A percentile compares a stretch with the other conserved stretches of the same genome.
Evolutionary conservation across 2,888 invertebrate species (phyloP).

Genomic region (Fragum whitleyi): DNA sequence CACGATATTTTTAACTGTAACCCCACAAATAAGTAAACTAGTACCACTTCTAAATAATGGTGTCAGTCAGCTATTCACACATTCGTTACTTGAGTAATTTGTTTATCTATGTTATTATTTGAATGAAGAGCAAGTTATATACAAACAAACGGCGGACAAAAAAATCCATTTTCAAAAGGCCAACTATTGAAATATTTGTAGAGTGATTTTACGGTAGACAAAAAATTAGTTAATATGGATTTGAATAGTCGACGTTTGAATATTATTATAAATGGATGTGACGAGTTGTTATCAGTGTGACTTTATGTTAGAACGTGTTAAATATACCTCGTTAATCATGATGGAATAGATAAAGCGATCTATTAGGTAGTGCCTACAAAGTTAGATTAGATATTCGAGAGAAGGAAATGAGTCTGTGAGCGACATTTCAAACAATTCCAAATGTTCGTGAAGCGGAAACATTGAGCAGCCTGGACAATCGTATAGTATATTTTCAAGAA

Average conservation of each 20-base stretch:
- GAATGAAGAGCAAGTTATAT: not conserved
- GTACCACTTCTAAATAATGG: not conserved
- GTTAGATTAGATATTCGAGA: too few relatives aligned
- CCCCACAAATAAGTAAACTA: too few relatives aligned
- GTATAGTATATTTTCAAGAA: too few relatives aligned
- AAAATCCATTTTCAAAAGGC: constrained; percentile 22
- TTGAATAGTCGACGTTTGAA: constrained; percentile 10
- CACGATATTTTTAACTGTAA: too few relatives aligned
- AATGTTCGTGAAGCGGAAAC: too few relatives aligned
- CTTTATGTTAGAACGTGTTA: not conserved
- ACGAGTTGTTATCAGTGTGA: not conserved
- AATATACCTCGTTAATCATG: not conserved
- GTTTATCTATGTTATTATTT: constrained; percentile 11
- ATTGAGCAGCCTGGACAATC: too few relatives aligned
- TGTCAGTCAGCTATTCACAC: not conserved
- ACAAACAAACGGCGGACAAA: constrained; percentile 15
- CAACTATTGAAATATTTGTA: constrained; percentile 29
- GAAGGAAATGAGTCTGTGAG: too few relatives aligned
- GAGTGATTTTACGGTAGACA: constrained; percentile 22
- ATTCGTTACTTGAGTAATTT: not conserved
- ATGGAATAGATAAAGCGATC: too few relatives aligned
- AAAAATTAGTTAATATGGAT: constrained; percentile 22
- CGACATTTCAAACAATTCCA: too few relatives aligned
- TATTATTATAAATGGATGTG: not conserved
- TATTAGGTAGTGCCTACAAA: too few relatives aligned